Conservation (phyloP, 2,797 vertebrate genomes). For the Microcaecilia unicolor region DNA sequence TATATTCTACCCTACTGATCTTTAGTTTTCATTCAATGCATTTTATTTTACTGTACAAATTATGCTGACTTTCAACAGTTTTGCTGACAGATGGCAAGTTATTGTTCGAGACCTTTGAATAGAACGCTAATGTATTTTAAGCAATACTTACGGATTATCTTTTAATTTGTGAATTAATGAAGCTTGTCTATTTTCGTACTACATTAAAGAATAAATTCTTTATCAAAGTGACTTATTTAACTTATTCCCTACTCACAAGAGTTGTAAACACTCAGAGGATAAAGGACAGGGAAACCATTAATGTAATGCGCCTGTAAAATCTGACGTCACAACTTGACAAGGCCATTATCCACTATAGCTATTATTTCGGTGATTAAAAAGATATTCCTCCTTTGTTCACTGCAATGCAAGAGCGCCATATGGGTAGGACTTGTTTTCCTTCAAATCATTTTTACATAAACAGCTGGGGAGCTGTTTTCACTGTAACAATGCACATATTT, state of each 20-base stretch:
- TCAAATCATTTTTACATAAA: slow-evolving; percentile 68
- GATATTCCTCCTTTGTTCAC: slow-evolving; percentile 46
- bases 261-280: slow-evolving; percentile 41
- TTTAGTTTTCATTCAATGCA: too few species aligned
- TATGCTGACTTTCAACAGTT: too few species aligned
- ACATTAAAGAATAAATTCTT: slow-evolving; percentile 34
- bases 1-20: too few species aligned
- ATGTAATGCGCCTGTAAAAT: slow-evolving; percentile 41
- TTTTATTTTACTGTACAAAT: too few species aligned
- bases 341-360: slow-evolving; percentile 51
- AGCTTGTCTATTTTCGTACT: slow-evolving; percentile 16
- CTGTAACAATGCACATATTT: slow-evolving; percentile 59
- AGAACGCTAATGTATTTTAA: too few species aligned
- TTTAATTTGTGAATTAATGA: too few species aligned
- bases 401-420: slow-evolving; percentile 49
- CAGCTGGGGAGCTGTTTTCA: slow-evolving; percentile 64
- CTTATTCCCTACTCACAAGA: slow-evolving; percentile 36
- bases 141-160: too few species aligned
- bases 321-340: slow-evolving; percentile 56
- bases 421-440: slow-evolving; percentile 59
- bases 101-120: too few species aligned
- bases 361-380: too few species aligned
- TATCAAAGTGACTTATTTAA: slow-evolving; percentile 31
- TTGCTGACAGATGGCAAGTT: too few species aligned
- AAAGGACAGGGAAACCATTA: slow-evolving; percentile 57